Evolutionary conservation across 2,888 invertebrate species (phyloP).

Genomic region (Tipula vernalis): DNA sequence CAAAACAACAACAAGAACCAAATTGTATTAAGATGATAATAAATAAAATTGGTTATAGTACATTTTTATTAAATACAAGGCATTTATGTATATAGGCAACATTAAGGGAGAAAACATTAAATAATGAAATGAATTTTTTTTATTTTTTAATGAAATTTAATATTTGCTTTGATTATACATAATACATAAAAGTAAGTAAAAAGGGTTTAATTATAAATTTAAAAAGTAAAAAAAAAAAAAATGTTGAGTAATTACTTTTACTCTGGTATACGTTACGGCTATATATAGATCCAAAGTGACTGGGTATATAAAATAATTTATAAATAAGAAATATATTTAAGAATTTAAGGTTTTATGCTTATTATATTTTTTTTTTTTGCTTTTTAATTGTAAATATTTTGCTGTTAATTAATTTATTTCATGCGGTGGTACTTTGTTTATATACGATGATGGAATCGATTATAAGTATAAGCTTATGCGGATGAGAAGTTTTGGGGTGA

Average conservation of each 20-base stretch:
- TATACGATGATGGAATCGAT: neutral
- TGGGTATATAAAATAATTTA: neutral
- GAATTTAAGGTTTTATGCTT: neutral
- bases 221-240: neutral
- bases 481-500: neutral
- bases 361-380: neutral
- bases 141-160: neutral
- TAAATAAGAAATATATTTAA: neutral
- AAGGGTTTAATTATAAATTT: neutral
- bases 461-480: neutral
- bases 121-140: neutral
- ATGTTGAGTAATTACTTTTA: neutral
- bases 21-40: neutral
- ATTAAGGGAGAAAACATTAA: neutral
- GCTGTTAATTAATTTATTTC: neutral
- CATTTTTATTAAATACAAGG: neutral
- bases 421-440: neutral
- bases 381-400: neutral
- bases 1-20: neutral
- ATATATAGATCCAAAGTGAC: neutral
- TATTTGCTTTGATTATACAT: conserved; percentile 1
- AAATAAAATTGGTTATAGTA: neutral
- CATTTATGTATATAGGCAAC: neutral
- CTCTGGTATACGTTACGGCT: neutral
- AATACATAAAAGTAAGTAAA: neutral